Evolutionary conservation across 1,140 invertebrate genomes (phyloP), one percentile per base, ranked within the genome.

Genomic region (Akabosia matsudoensis): DNA sequence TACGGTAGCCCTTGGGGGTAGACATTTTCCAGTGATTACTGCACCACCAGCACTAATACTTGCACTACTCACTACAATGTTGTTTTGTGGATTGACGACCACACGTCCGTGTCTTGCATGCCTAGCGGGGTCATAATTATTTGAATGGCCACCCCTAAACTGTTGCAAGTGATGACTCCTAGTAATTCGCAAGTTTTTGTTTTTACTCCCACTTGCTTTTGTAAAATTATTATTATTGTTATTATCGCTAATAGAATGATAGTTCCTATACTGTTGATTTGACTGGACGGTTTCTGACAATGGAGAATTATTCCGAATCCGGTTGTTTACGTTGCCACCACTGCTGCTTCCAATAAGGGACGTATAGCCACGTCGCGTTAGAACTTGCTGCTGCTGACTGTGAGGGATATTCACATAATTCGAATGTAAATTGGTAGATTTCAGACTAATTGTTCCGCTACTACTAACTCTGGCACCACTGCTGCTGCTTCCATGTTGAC

Each of bases 1-100:
- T 28, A 81, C 77, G 30, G 75, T 79, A 10, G 78, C 80, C 72
- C 76, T 76, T 28, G 80, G 80, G 31, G 78, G 78, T 33, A 70
- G 30, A 70, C 79, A 80, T 61, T 78, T 79, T 24, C 73, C 73
- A 33, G 28, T 74, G 26, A 2, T 22, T 14, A 4, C 13, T 3
- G 4, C 34, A 45, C 70, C 34, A 18, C 67, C 67, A 70, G 24
- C 67, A 30, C 67, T 22, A 34, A 1, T 45, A 26, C 37, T 45
- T 37, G 26, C 61, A 67, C 70, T 72, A 24, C 45, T 72, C 70
- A 72, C 70, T 30, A 33, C 33, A 72, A 45, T 37, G 70, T 72
- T 72, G 45, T 72, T 72, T 22, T 72, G 33, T 22, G 30, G 34
- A 22, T 30, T 30, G 10, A 67, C 61, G 22, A 67, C 61, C 28